Base-by-base conservation (phyloP, 2,113 vertebrate species). In the Myotis lucifugus region DNA sequence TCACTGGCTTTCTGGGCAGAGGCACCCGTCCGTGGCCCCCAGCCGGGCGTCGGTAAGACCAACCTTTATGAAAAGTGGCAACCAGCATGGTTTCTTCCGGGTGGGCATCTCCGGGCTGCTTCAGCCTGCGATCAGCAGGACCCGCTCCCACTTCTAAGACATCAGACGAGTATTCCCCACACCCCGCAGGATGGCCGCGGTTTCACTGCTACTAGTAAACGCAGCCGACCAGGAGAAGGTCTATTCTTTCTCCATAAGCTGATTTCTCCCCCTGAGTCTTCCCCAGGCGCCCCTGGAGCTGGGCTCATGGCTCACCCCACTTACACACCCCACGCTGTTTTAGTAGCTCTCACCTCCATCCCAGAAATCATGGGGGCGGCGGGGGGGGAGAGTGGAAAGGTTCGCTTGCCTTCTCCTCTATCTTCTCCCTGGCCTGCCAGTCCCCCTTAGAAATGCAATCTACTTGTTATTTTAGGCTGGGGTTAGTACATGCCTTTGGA, bases 381-480 rank as follows among this genome's bases (percentile, higher is more conserved):
- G 56, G 7, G 61, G 5, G 48, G 42, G 67, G 40, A 27, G 59
- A 61, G 18, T 40, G 40, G 70, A 83, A 74, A 40, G 61, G 52
- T 21, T 61, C 46, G 59, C 85, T 42, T 25, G 34, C 25, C 88
- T 88, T 82, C 77, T 67, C 29, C 50, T 93, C 56, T 66, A 23
- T 52, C 73, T 72, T 23, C 82, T 37, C 73, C 52, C 69, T 10
- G 13, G 3, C 48, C 27, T 32, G 2, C 7, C n/a, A 23, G 17
- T 50, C 61, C 61, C 78, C 50, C 32, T 27, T 64, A 90, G 87
- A 97, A 95, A 96, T 72, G 66, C 87, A 90, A 83, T 34, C 94
- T 81, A 25, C 84, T 92, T 96, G 92, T 96, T 97, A 90, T 97
- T 97, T 95, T 82, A 96, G 87, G 93, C 93, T 70, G 77, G 32